Evolutionary conservation across 2,113 vertebrate species (phyloP).

Genomic region (Calonectris borealis): DNA sequence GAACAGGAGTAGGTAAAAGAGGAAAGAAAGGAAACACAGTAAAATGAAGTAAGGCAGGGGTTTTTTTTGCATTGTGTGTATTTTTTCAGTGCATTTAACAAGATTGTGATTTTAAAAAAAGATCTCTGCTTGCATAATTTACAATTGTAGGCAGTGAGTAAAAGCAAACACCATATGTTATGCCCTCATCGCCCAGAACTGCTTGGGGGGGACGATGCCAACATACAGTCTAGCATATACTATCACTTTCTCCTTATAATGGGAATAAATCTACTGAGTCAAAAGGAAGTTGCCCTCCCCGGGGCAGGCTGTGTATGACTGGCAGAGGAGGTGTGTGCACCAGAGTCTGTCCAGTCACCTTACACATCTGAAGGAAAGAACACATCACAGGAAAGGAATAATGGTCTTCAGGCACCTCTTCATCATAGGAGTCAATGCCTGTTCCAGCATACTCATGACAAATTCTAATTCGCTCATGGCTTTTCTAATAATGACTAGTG

Average conservation of each 20-base stretch:
- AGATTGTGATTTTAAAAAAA: background rate
- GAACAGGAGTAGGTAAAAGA: background rate
- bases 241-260: background rate
- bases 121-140: background rate
- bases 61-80: background rate
- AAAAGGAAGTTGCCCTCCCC: background rate
- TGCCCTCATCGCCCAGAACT: background rate
- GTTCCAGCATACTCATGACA: background rate
- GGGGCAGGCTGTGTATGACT: accelerated
- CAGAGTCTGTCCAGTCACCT: background rate
- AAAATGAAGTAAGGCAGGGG: background rate
- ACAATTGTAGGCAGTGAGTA: background rate
- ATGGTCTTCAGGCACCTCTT: background rate
- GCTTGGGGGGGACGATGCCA: background rate
- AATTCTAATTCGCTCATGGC: background rate
- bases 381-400: background rate
- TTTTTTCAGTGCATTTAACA: background rate
- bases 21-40: background rate
- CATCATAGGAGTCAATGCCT: background rate
- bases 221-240: background rate
- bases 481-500: background rate
- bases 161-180: background rate
- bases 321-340: accelerated
- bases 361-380: background rate
- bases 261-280: background rate